Base-by-base conservation (phyloP, 2,888 invertebrate genomes). In the Drosophila suboccidentalis region DNA sequence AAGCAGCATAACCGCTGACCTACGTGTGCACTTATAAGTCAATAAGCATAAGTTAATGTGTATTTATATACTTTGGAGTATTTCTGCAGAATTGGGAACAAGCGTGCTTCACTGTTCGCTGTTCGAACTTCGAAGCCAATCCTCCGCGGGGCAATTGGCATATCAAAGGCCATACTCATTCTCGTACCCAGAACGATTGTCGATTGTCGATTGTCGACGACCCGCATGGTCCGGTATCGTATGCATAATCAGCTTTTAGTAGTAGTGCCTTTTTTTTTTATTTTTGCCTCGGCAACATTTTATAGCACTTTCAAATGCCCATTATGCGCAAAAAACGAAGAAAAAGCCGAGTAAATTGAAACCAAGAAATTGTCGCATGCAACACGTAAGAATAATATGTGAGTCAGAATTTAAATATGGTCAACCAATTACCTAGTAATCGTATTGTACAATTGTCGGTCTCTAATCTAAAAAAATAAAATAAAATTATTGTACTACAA, bases 161-260 rank as follows among this genome's bases (percentile, higher is more conserved):
- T 62, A 62, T 67, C 54, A 73, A 54, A 54, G 22, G 34, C 17
- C 49, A 19, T 44, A 29, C 29, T 29, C 29, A 29, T 29, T 29
- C 29, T 29, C 29, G 26, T 26, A 57, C 3, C n/a, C 34, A 57
- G 38, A 61, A 58, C 15, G 22, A n/a, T 36, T 44, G 15, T 53
- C 15, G 22, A 22, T 22, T 22, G 22, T 22, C 15, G 22, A n/a
- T 36, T 44, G 15, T 53, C 15, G 60, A 6, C 36, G 29, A 55
- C 74, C 77, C 72, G 67, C 67, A 75, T 75, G 17, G 10, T 44
- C 41, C 17, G 51, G 1, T 60, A 75, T 71, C 59, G 62, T 44
- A 26, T 50, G 38, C 19, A 55, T 43, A 43, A 59, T 71, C 60
- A 44, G 47, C 46, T 34, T 49, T 49, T 15, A 32, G 32, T 17